Conservation (phyloP, 2,113 vertebrate genomes). For the Albula goreensis region DNA sequence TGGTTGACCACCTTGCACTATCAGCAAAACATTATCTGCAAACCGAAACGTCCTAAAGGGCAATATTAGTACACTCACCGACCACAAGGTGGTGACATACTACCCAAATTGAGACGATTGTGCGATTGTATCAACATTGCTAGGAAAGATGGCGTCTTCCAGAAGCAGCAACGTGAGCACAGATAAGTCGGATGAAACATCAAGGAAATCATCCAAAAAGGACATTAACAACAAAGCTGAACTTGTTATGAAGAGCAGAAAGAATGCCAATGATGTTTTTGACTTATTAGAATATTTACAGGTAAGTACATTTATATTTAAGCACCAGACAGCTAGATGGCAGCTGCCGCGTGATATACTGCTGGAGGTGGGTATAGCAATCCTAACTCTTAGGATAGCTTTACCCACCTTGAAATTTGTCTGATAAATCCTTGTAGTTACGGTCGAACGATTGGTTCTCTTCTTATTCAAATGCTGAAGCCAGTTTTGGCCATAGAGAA, state of each 20-base stretch:
- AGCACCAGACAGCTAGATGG: neutral
- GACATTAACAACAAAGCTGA: conserved; percentile 51
- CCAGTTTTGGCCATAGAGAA: no score
- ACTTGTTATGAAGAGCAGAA: conserved; percentile 67
- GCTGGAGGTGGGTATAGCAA: no score
- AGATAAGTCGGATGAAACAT: conserved; percentile 14
- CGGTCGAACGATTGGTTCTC: no score
- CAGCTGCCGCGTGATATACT: no score
- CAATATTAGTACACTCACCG: neutral
- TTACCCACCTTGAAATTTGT: no score
- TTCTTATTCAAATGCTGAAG: no score
- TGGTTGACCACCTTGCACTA: no score
- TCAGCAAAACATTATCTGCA: no score
- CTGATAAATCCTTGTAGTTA: no score
- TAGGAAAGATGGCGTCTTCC: conserved; percentile 67
- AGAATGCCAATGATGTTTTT: conserved; percentile 81
- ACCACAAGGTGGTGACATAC: conserved; percentile 27
- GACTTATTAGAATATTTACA: conserved; percentile 77
- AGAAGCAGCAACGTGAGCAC: conserved; percentile 64
- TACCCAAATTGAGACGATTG: neutral
- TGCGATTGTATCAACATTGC: neutral
- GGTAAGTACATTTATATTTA: conserved; percentile 38
- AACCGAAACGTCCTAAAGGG: neutral
- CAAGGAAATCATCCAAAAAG: conserved; percentile 48
- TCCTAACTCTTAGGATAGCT: no score